Percentiles rank a stretch among this genome's conserved stretches.
phyloP scores from a whole-genome alignment of 2,113 vertebrate species.

The Sorex fumeus region DNA sequence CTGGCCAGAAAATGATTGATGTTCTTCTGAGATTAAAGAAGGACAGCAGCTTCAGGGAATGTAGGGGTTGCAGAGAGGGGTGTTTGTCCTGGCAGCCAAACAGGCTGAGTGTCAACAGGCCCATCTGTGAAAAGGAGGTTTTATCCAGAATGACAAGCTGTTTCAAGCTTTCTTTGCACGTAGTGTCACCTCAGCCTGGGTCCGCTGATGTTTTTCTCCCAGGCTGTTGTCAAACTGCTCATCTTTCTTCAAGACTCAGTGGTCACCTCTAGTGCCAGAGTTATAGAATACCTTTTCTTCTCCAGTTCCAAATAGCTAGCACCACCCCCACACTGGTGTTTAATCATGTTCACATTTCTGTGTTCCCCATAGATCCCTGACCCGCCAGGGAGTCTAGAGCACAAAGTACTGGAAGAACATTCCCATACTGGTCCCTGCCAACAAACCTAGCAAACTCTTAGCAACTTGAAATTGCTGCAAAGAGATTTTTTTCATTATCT shows the following conservation, averaged over 20 bases:
- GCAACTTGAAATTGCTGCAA: constrained; percentile 69
- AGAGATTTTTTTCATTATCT: constrained; percentile 78
- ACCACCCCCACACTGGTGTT: too few relatives aligned
- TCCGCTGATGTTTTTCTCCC: background rate
- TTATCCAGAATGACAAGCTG: background rate
- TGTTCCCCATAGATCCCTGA: constrained; percentile 47
- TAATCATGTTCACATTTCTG: constrained; percentile 59
- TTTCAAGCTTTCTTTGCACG: background rate
- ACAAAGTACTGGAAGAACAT: constrained; percentile 71
- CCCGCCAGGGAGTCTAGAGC: constrained; percentile 58
- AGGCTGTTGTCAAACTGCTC: background rate
- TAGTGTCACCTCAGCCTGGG: background rate
- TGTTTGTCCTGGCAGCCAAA: constrained; percentile 17
- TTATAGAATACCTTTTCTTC: background rate
- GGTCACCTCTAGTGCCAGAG: constrained; percentile 26
- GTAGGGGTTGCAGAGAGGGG: background rate
- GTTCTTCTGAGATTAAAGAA: background rate
- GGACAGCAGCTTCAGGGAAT: background rate
- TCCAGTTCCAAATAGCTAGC: background rate
- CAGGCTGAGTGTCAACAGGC: background rate
- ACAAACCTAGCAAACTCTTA: constrained; percentile 74
- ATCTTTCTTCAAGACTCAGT: background rate
- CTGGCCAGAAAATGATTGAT: constrained; percentile 29
- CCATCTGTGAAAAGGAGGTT: background rate
- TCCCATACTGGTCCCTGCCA: constrained; percentile 69